Evolutionary conservation across 2,113 vertebrate genomes (phyloP), one percentile per base, ranked within the genome.

Genomic region (Hucho hucho): DNA sequence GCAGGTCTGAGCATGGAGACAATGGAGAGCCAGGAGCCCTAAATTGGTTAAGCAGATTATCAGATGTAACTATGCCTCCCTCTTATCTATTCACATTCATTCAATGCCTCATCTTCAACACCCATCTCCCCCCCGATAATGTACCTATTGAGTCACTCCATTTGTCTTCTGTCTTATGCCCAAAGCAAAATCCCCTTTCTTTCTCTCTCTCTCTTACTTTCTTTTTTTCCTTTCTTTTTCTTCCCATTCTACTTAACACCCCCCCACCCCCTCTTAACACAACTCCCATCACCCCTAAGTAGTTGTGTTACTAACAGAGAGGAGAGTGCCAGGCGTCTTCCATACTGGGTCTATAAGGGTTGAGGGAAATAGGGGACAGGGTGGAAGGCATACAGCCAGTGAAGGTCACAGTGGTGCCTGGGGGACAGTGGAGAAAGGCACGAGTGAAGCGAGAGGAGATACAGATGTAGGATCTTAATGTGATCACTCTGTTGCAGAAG

Each of bases 141-240:
- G 84, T 82, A 82, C 82, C 82, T 53, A 76, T 83, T 88, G 82
- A 92, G 75, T 84, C 87, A 85, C 83, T 84, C 77, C 81, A 79
- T 89, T 89, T 88, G 87, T 89, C 87, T 87, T 53, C 16, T 78
- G 84, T 80, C 73, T 85, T 72, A 70, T 79, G 89, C 89, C 88
- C 82, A 79, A 79, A 87, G 88, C 87, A 49, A 85, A 87, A 87
- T 75, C 72, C 77, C 76, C 65, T 69, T 20, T 73, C 71, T 53
- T 70, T 81, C 26, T 67, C 49, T 47, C 64, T 49, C 37, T n/a
- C 24, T 59, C 76, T 61, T 72, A 5, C 64, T 18, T 25, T 28
- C 63, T 11, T 12, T 5, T 5, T 7, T 28, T 1, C 24, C 26
- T 29, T 25, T 29, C 14, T 13, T 14, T 9, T 28, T 2, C 24